phyloP scores from a whole-genome alignment of 2,888 invertebrate species.

The Eupsilia transversa region DNA sequence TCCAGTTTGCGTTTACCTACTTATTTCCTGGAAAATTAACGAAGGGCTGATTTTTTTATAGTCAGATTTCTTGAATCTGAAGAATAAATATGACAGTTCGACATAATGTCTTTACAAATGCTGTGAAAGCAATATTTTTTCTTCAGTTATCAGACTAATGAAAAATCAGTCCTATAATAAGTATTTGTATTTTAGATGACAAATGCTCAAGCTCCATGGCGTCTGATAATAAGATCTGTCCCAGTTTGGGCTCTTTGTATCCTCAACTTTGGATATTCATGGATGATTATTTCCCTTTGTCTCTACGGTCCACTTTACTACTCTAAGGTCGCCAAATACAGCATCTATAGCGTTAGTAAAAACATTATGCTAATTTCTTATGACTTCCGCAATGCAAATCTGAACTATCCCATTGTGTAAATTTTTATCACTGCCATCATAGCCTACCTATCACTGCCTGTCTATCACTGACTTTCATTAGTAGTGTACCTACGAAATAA shows the following conservation, averaged over 20 bases:
- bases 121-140: not conserved
- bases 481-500: not conserved
- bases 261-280: slow-evolving; percentile 87
- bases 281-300: slow-evolving; percentile 86
- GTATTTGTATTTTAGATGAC: slow-evolving; percentile 76
- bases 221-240: slow-evolving; percentile 79
- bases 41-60: not conserved
- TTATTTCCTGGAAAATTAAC: not conserved
- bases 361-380: not conserved
- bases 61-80: not conserved
- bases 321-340: slow-evolving; percentile 77
- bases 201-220: slow-evolving; percentile 85
- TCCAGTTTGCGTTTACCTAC: slow-evolving; percentile 2
- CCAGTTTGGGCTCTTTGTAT: slow-evolving; percentile 86
- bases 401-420: not conserved
- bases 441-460: no score
- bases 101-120: not conserved
- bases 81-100: not conserved
- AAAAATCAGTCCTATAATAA: not conserved
- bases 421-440: not conserved
- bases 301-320: slow-evolving; percentile 85
- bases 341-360: slow-evolving; percentile 81
- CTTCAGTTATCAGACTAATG: not conserved
- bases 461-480: not conserved
- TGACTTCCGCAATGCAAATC: not conserved